A percentile compares a stretch with the other conserved stretches of the same genome.
phyloP scores from a whole-genome alignment of 2,797 vertebrate species.

The Acrocephalus scirpaceus region DNA sequence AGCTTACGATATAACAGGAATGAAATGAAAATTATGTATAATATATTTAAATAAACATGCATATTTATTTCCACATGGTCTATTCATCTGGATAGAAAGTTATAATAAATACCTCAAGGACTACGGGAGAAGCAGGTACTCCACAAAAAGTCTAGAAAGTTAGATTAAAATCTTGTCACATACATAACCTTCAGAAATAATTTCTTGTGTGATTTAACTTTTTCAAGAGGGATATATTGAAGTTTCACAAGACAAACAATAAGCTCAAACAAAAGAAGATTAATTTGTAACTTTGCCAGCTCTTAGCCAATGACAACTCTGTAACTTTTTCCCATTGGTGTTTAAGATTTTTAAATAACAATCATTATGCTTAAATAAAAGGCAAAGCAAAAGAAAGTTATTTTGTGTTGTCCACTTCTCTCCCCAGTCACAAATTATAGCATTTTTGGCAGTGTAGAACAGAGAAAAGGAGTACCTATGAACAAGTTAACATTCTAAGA shows the following conservation, averaged over 20 bases:
- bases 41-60: constrained; percentile 18
- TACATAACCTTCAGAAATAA: background rate
- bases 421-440: background rate
- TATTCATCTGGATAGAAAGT: background rate
- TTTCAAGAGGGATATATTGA: background rate
- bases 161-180: background rate
- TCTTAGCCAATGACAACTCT: background rate
- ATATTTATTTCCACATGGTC: constrained; percentile 29
- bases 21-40: constrained; percentile 17
- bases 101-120: constrained; percentile 21
- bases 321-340: background rate
- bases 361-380: background rate
- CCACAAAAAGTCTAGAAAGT: background rate
- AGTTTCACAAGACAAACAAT: background rate
- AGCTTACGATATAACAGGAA: background rate
- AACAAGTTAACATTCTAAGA: background rate
- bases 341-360: background rate
- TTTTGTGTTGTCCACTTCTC: background rate
- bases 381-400: background rate
- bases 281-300: background rate
- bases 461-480: background rate
- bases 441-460: background rate
- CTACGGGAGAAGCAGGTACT: background rate
- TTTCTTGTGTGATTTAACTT: background rate
- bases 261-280: background rate